These are phyloP conservation scores for Zaprionus camerounensis DNA, from an alignment of 1,140 invertebrate genomes.

Conservation along the genomic window DNA sequence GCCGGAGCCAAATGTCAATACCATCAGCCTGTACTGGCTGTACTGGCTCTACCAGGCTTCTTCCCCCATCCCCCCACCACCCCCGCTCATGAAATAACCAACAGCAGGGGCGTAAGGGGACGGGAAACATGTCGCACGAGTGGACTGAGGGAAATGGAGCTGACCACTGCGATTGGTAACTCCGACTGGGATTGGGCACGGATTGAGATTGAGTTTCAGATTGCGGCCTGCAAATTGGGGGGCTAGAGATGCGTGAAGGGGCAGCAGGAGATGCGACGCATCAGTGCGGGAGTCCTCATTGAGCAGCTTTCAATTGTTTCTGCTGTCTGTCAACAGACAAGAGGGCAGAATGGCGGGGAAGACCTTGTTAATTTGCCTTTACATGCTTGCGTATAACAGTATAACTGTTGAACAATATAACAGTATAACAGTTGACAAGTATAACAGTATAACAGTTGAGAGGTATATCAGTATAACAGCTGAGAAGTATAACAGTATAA, in stretches of 20 bases:
- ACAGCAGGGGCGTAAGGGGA: constrained; percentile 14
- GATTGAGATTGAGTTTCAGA: constrained; percentile 2
- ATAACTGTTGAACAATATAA: background rate
- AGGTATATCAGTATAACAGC: background rate
- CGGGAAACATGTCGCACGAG: background rate
- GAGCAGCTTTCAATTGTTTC: background rate
- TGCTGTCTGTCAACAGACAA: background rate
- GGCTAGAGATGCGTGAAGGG: background rate
- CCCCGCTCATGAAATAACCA: constrained; percentile 42
- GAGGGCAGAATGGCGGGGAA: too few relatives aligned
- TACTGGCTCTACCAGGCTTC: background rate
- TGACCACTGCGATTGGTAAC: background rate
- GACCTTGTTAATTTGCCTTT: background rate
- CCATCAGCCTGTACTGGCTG: constrained; percentile 56
- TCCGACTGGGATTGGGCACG: background rate
- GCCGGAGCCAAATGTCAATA: constrained; percentile 76
- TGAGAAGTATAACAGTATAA: too few relatives aligned
- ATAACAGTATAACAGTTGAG: background rate
- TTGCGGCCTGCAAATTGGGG: background rate
- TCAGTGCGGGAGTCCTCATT: background rate
- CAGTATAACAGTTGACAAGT: background rate
- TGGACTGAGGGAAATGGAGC: constrained; percentile 2
- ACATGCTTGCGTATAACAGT: background rate
- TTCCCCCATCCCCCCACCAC: background rate
- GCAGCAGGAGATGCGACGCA: background rate